Percentiles rank a stretch among this genome's conserved stretches.
Evolutionary conservation across 2,797 vertebrate genomes (phyloP).

Genomic region (Luscinia luscinia): DNA sequence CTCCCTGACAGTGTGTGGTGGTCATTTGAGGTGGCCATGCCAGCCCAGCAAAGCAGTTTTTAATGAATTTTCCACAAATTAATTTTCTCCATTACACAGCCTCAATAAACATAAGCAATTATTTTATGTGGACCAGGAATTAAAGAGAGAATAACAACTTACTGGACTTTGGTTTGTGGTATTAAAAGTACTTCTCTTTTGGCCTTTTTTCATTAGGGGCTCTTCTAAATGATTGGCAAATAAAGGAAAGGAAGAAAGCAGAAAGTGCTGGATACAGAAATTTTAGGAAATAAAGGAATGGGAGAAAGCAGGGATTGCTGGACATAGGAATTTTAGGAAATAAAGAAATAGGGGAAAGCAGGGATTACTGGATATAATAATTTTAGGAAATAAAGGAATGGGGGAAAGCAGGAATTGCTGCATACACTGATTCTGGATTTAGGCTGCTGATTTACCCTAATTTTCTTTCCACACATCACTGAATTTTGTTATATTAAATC

Average conservation of each 20-base stretch:
- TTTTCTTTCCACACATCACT: neutral
- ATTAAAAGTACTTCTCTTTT: constrained; percentile 4
- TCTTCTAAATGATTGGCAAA: constrained; percentile 18
- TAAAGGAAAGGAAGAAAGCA: neutral
- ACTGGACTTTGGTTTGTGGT: constrained; percentile 67
- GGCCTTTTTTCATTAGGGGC: constrained; percentile 20
- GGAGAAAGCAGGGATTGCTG: neutral
- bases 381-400: neutral
- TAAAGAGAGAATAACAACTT: constrained; percentile 73
- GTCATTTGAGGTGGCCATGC: constrained; percentile 73
- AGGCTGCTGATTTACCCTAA: neutral
- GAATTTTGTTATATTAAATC: neutral
- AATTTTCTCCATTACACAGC: constrained; percentile 79
- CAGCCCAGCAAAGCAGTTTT: constrained; percentile 78
- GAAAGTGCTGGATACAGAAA: neutral
- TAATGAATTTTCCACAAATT: constrained; percentile 85
- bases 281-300: neutral
- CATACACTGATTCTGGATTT: neutral
- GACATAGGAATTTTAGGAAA: neutral
- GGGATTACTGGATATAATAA: neutral
- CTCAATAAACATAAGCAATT: constrained; percentile 79
- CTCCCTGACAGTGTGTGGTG: constrained; percentile 17
- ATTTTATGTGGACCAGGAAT: neutral
- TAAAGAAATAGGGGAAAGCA: neutral
- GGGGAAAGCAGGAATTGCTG: neutral